Conservation (phyloP, 2,888 invertebrate genomes). For the Morpho deidamia region DNA sequence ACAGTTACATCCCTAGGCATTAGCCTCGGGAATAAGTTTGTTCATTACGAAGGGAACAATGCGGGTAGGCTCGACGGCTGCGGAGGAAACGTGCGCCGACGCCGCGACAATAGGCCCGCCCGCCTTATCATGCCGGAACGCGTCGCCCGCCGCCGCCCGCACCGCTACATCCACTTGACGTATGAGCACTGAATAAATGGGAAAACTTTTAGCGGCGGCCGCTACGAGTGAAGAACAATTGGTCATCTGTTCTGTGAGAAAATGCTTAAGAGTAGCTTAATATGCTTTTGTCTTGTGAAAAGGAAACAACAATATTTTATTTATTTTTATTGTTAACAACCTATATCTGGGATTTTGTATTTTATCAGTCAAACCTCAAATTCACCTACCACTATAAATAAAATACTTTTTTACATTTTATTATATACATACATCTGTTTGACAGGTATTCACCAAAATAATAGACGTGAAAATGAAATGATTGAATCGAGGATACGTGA, state of each 20-base stretch:
- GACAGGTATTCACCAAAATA: no score
- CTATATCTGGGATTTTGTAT: no score
- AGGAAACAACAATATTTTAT: not conserved
- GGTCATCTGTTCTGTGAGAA: slow-evolving; percentile 66
- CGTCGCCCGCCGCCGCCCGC: slow-evolving; percentile 40
- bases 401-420: no score
- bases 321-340: no score
- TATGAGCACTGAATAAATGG: slow-evolving; percentile 75
- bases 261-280: slow-evolving; percentile 43
- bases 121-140: slow-evolving; percentile 77
- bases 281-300: not conserved
- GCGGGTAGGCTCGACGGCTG: slow-evolving; percentile 68
- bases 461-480: no score
- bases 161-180: slow-evolving; percentile 46
- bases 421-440: no score
- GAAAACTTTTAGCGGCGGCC: slow-evolving; percentile 69
- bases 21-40: slow-evolving; percentile 74
- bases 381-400: no score
- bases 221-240: slow-evolving; percentile 73
- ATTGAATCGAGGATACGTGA: no score
- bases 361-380: no score
- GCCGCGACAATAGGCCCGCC: slow-evolving; percentile 67
- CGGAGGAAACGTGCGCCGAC: slow-evolving; percentile 77
- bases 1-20: slow-evolving; percentile 31
- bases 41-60: slow-evolving; percentile 74